phyloP scores from a whole-genome alignment of 23 tunicate species.

The Pegea sp. region DNA sequence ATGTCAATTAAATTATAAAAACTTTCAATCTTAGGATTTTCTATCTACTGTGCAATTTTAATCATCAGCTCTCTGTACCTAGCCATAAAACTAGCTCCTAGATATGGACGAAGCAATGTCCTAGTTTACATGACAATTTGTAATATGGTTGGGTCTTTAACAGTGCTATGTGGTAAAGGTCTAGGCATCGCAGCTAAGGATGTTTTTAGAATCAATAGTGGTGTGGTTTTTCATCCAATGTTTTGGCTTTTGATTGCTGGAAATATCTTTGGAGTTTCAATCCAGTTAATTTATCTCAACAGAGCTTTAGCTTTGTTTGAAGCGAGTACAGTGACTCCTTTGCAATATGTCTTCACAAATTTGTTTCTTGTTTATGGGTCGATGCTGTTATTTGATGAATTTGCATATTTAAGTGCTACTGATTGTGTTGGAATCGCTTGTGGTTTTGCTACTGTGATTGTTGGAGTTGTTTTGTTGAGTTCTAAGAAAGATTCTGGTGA shows the following conservation, averaged over 20 bases:
- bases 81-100: constrained; percentile 26
- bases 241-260: constrained; percentile 41
- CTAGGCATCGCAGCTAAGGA: constrained; percentile 49
- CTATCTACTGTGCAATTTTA: constrained; percentile 27
- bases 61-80: constrained; percentile 10
- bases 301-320: constrained; percentile 54
- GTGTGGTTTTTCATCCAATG: constrained; percentile 22
- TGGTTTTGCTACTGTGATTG: constrained; percentile 56
- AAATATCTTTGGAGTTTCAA: constrained; percentile 32
- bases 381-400: constrained; percentile 58
- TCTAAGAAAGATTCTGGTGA: too few species aligned
- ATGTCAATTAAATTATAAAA: background rate
- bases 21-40: constrained; percentile 20
- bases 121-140: constrained; percentile 59
- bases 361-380: constrained; percentile 41
- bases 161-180: constrained; percentile 75
- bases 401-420: constrained; percentile 17
- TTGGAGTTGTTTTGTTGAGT: constrained; percentile 42
- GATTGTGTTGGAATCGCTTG: constrained; percentile 58
- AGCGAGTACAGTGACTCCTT: constrained; percentile 49
- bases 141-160: constrained; percentile 59
- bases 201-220: background rate
- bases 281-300: constrained; percentile 55
- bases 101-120: constrained; percentile 36
- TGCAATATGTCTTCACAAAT: constrained; percentile 62